Base-by-base conservation (phyloP, 2,113 vertebrate species). In the Peromyscus polionotus region DNA sequence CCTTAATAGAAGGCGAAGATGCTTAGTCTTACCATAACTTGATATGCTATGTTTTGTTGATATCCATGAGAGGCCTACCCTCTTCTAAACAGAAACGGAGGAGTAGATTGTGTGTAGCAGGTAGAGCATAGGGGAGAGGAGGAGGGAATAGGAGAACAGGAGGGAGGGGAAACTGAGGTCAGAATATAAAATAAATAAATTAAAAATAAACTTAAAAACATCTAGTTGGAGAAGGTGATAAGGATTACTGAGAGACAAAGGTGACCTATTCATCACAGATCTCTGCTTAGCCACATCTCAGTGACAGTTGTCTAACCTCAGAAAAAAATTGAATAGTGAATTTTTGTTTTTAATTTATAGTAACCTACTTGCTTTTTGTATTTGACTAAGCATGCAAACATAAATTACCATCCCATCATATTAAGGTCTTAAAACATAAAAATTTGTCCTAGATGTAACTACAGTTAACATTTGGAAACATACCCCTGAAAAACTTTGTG, bases 261-360 rank as follows among this genome's bases (percentile, higher is more conserved):
- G 36, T n/a, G 68, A 20, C 36, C 8, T 22, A 26, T n/a, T 20
- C 8, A 9, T 7, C 17, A 20, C 70, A 72, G 36, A 72, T 39
- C 19, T 72, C 70, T 39, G 36, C n/a, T n/a, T 9, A 8, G 6
- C 19, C 20, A 19, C n/a, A n/a, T 73, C 70, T 73, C 70, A 39
- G 19, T 4, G 19, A 39, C 3, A 22, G 36, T 39, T 16, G 20
- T 19, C 70, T 73, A 39, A 73, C 19, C 33, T 73, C 17, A 73
- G 70, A 39, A 73, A n/a, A 73, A n/a, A 86, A 26, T 90, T 57
- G 72, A 1, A 1, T 28, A 36, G 16, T 0, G 67, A 31, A 45
- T 20, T 72, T 51, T 83, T 89, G 3, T 26, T 67, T 61, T 95
- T 72, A 68, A 63, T 54, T 96, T 77, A 31, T 70, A 95, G 80